phyloP scores from a whole-genome alignment of 2,113 vertebrate genomes.

The Coregonus clupeaformis region DNA sequence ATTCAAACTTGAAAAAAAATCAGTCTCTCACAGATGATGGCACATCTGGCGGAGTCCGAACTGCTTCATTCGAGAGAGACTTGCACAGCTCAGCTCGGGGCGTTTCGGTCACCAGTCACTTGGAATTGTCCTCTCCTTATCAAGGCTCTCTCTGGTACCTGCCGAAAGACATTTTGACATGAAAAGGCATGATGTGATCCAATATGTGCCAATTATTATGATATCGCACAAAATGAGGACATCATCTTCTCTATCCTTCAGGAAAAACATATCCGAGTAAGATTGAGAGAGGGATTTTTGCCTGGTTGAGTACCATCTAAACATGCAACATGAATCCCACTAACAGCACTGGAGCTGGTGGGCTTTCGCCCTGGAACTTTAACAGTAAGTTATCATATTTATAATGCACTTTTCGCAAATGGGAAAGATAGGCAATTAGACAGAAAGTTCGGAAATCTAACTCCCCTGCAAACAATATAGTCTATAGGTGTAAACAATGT shows the following conservation, averaged over 20 bases:
- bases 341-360: slow-evolving; percentile 52
- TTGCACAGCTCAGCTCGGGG: slow-evolving; percentile 13
- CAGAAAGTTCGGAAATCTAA: background rate
- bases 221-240: slow-evolving; percentile 12
- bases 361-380: slow-evolving; percentile 49
- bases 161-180: slow-evolving; percentile 5
- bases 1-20: slow-evolving; percentile 22
- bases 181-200: slow-evolving; percentile 4
- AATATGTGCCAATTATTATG: background rate
- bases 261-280: slow-evolving; percentile 9
- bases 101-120: slow-evolving; percentile 8
- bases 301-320: slow-evolving; percentile 25
- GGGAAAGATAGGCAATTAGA: too few relatives aligned
- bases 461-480: too few relatives aligned
- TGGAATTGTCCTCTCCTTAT: slow-evolving; percentile 1
- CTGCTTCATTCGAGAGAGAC: slow-evolving; percentile 8
- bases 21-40: slow-evolving; percentile 17
- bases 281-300: slow-evolving; percentile 18
- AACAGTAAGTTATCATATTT: slow-evolving; percentile 45
- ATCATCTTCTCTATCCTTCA: background rate
- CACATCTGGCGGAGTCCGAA: slow-evolving; percentile 30
- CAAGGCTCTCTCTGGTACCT: background rate
- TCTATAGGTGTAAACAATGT: too few relatives aligned
- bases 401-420: background rate
- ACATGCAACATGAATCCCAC: slow-evolving; percentile 56